Base-by-base conservation (phyloP, 2,888 invertebrate species). In the Galerucella nymphaeae region DNA sequence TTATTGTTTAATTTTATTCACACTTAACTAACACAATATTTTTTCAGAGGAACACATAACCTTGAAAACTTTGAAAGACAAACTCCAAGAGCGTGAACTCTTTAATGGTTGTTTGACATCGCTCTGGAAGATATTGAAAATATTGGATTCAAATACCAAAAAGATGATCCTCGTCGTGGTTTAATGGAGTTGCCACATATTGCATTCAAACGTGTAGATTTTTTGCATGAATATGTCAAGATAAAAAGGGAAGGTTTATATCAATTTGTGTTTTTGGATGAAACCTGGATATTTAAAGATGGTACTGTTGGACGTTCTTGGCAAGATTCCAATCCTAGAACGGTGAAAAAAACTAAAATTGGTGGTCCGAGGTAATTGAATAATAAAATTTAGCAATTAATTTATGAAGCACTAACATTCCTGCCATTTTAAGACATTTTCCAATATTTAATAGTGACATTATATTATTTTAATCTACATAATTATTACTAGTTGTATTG, bases 221-320 rank as follows among this genome's bases (percentile, higher is more conserved):
- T 62, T 41, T 16, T 61, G 41, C 61, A 61, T 14, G 66, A 58
- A 58, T 66, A 57, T 38, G 53, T 59, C 13, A 41, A 55, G n/a
- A n/a, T 66, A n/a, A 66, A 66, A 42, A 59, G 8, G 38, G 23
- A 71, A 66, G 58, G 58, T 13, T 41, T 66, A 13, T 66, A 42
- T 11, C 30, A 66, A n/a, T 71, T 71, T 66, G 64, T 65, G 69
- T 66, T 20, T 59, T 50, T 71, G 41, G 55, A 71, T 45, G 61
- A 71, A 16, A 71, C 61, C 10, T 71, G 71, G 71, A 71, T 71
- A 13, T 71, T 71, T n/a, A 38, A 59, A 66, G 66, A 55, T 11
- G 64, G 65, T 45, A 38, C 59, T 38, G 42, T 48, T 20, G 50
- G 59, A 45, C 71, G 13, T 18, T 69, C 62, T 13, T 69, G 69